Percentiles rank a stretch among this genome's conserved stretches.
Evolutionary conservation across 2,113 vertebrate genomes (phyloP).

Genomic region (Mobula birostris): DNA sequence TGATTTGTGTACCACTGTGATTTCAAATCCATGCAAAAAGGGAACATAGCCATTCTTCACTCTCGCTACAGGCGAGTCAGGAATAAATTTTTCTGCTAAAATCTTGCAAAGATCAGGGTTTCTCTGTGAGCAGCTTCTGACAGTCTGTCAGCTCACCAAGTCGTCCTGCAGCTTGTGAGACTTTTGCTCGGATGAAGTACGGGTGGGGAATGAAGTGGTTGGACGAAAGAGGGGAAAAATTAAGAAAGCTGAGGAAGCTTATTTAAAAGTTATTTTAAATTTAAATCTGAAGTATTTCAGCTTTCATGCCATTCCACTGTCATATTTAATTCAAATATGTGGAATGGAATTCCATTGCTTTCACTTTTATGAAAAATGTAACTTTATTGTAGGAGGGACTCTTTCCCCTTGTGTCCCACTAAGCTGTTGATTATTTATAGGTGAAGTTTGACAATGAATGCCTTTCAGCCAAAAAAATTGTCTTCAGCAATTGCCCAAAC

Average conservation of each 20-base stretch:
- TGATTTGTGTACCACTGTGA: constrained; percentile 22
- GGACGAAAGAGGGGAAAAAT: neutral
- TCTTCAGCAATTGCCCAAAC: neutral
- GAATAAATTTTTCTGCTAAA: constrained; percentile 17
- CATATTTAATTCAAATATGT: neutral
- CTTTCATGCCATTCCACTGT: neutral
- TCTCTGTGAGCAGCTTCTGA: constrained; percentile 27
- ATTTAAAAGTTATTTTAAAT: neutral
- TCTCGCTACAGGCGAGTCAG: constrained; percentile 19
- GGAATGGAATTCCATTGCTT: too few species aligned
- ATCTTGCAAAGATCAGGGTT: constrained; percentile 30
- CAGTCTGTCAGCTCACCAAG: constrained; percentile 13
- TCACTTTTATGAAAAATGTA: neutral
- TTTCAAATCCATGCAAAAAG: constrained; percentile 26
- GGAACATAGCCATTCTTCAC: constrained; percentile 26
- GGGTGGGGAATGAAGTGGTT: neutral
- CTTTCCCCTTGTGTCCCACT: neutral
- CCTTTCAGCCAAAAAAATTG: neutral
- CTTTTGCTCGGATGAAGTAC: neutral
- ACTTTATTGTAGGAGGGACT: neutral
- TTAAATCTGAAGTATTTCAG: neutral
- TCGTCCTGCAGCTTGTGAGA: neutral
- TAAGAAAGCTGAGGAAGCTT: neutral
- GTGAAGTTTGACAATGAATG: neutral
- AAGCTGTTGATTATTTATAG: neutral